Percentiles rank a stretch among this genome's conserved stretches.
These are phyloP conservation scores for Burhinus bistriatus DNA, from an alignment of 2,113 vertebrate species.

Conservation along the genomic window DNA sequence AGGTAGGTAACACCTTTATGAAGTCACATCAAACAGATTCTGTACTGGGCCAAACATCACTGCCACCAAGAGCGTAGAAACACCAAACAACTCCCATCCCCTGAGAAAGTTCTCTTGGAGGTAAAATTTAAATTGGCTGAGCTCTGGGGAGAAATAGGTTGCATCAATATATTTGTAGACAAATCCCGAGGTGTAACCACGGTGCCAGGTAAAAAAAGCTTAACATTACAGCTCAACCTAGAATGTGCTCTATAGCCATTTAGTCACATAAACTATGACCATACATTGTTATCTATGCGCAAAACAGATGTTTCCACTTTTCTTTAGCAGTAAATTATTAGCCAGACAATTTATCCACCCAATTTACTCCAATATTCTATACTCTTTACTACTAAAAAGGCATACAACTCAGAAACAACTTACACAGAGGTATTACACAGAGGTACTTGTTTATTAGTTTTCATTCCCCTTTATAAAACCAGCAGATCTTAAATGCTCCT, in stretches of 20 bases:
- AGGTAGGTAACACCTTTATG: neutral
- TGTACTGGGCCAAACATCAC: neutral
- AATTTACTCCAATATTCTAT: neutral
- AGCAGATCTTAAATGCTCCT: constrained; percentile 7
- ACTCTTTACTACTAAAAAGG: neutral
- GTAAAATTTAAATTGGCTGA: constrained; percentile 20
- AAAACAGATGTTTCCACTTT: neutral
- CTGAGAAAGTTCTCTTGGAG: neutral
- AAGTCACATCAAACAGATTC: neutral
- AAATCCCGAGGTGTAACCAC: neutral
- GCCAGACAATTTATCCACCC: neutral
- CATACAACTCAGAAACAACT: neutral
- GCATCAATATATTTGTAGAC: neutral
- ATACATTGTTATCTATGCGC: neutral
- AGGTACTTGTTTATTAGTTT: neutral
- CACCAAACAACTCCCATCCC: neutral
- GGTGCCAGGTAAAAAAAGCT: neutral
- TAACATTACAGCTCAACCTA: neutral
- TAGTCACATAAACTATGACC: neutral
- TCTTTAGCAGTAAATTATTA: neutral
- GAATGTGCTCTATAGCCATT: neutral
- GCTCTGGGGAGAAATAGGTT: neutral
- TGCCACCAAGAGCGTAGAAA: neutral
- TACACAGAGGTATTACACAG: accelerated
- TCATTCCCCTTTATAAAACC: neutral